These are phyloP conservation scores for Rhagium mordax DNA, from an alignment of 2,888 invertebrate genomes.

Conservation along the genomic window DNA sequence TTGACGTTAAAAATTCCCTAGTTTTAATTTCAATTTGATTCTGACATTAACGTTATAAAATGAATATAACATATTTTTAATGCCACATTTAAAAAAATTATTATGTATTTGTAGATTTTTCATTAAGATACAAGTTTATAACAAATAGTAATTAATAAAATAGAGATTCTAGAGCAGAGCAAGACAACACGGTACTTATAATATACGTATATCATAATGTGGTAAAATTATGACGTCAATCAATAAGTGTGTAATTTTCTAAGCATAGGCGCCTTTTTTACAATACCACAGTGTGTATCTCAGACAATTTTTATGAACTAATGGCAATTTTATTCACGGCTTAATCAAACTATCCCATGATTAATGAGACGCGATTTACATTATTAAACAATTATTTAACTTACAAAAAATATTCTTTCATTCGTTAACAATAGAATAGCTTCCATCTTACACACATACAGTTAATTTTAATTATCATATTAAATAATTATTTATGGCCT, in stretches of 20 bases:
- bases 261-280: slow-evolving; percentile 6
- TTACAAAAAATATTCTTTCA: background rate
- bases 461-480: slow-evolving; percentile 38
- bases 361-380: slow-evolving; percentile 23
- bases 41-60: too few species aligned
- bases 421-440: slow-evolving; percentile 35
- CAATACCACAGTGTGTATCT: slow-evolving; percentile 10
- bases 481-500: slow-evolving; percentile 28
- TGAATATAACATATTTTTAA: too few species aligned
- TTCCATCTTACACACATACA: slow-evolving; percentile 40
- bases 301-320: slow-evolving; percentile 6
- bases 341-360: slow-evolving; percentile 21
- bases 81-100: too few species aligned
- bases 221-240: background rate
- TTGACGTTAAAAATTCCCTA: too few species aligned
- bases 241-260: background rate
- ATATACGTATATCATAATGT: background rate
- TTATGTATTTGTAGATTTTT: too few species aligned
- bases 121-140: too few species aligned
- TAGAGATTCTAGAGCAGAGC: background rate
- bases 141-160: background rate
- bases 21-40: too few species aligned
- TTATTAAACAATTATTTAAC: slow-evolving; percentile 27
- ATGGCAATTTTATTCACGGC: slow-evolving; percentile 28
- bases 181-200: background rate